phyloP scores from a whole-genome alignment of 2,797 vertebrate genomes.

The Tarsius wallacei region DNA sequence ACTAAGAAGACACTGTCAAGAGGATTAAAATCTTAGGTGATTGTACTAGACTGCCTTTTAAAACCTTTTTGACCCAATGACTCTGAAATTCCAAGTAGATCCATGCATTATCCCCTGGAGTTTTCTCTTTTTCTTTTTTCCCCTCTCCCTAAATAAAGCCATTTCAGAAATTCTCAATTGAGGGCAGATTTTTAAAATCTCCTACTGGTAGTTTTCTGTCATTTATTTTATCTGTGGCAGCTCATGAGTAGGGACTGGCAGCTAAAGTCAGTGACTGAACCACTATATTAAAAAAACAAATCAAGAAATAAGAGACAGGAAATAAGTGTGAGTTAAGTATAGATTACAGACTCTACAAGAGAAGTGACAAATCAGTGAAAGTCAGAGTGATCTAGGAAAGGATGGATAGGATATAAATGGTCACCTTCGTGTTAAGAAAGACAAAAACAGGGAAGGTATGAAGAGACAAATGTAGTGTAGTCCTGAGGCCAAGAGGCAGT shows the following conservation, averaged over 20 bases:
- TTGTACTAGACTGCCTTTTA: neutral
- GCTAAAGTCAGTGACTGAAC: slow-evolving; percentile 8
- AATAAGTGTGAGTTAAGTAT: slow-evolving; percentile 20
- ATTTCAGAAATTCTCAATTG: slow-evolving; percentile 61
- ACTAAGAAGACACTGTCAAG: slow-evolving; percentile 1
- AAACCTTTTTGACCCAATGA: slow-evolving; percentile 18
- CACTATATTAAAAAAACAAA: slow-evolving; percentile 49
- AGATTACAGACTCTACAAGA: slow-evolving; percentile 30
- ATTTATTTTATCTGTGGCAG: slow-evolving; percentile 18
- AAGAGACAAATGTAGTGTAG: neutral
- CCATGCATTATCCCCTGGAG: neutral
- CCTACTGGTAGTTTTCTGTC: neutral
- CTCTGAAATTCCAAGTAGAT: slow-evolving; percentile 33
- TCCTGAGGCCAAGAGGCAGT: neutral
- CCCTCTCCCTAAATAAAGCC: slow-evolving; percentile 37
- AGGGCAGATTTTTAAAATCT: slow-evolving; percentile 36
- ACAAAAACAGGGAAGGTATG: neutral
- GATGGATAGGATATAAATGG: neutral
- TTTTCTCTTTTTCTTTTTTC: neutral
- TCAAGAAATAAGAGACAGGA: slow-evolving; percentile 59
- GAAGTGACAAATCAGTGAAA: neutral
- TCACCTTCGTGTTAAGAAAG: slow-evolving; percentile 38
- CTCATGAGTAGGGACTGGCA: neutral
- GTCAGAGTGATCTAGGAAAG: slow-evolving; percentile 50
- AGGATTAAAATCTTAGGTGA: slow-evolving; percentile 62